phyloP scores from a whole-genome alignment of 2,113 vertebrate species.

The Dipodomys stephensi region DNA sequence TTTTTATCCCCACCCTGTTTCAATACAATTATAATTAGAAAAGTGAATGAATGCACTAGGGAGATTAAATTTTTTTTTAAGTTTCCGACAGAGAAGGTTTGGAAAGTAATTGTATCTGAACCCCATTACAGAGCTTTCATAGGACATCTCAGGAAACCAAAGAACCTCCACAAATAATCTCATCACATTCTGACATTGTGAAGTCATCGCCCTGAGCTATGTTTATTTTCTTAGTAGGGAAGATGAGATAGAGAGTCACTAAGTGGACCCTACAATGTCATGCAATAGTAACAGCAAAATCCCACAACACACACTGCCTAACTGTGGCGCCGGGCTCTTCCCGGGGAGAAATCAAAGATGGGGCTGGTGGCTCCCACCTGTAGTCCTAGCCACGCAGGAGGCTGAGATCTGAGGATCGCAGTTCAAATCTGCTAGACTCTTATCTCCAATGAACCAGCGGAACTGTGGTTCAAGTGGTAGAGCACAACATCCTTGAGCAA shows the following conservation, averaged over 20 bases:
- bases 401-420: no score
- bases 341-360: background rate
- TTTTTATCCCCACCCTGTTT: background rate
- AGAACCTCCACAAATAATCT: conserved; percentile 10
- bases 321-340: background rate
- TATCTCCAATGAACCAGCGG: no score
- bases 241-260: background rate
- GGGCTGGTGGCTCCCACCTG: background rate
- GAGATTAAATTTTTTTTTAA: conserved; percentile 58
- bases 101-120: conserved; percentile 50
- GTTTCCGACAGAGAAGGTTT: conserved; percentile 60
- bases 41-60: conserved; percentile 60
- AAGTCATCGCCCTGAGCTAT: conserved; percentile 28
- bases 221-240: conserved; percentile 3
- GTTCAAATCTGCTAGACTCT: no score
- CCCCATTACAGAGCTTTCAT: conserved; percentile 61
- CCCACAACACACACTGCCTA: background rate
- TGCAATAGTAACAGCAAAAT: background rate
- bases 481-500: no score
- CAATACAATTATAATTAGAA: conserved; percentile 66
- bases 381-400: no score
- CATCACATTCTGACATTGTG: conserved; percentile 22
- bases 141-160: conserved; percentile 42
- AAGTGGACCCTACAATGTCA: background rate
- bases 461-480: no score